A percentile compares a stretch with the other conserved stretches of the same genome.
Evolutionary conservation across 2,113 vertebrate genomes (phyloP).

Genomic region (Polyodon spathula): DNA sequence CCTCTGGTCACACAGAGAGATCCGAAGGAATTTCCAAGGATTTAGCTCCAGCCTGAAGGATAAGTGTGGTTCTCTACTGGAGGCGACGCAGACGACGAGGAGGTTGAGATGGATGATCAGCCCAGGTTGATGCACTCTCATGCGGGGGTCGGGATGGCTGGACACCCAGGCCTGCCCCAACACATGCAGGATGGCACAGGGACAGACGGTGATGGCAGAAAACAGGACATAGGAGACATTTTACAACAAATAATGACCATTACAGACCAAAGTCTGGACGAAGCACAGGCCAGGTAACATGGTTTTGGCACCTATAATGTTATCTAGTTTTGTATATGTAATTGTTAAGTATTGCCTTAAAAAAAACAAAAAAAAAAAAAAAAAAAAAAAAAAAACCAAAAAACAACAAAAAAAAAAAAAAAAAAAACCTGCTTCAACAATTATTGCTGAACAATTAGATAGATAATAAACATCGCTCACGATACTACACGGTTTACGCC

Average conservation of each 20-base stretch:
- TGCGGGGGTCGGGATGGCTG: conserved; percentile 83
- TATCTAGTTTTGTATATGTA: background rate
- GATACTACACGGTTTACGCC: too few species aligned
- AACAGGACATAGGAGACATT: conserved; percentile 98
- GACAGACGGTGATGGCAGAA: conserved; percentile 81
- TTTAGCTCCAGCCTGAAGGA: conserved; percentile 50
- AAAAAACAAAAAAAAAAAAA: too few species aligned
- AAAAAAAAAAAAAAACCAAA: too few species aligned
- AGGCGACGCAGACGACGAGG: conserved; percentile 44
- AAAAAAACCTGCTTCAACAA: too few species aligned
- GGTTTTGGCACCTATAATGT: background rate
- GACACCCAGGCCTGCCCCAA: conserved; percentile 87
- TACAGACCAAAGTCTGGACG: conserved; percentile 96
- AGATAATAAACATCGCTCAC: too few species aligned
- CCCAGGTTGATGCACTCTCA: conserved; percentile 91
- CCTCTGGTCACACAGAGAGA: conserved; percentile 23
- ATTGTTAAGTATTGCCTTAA: too few species aligned
- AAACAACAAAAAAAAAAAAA: too few species aligned
- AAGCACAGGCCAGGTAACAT: conserved; percentile 91
- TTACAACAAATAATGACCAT: conserved; percentile 98
- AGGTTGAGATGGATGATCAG: conserved; percentile 85
- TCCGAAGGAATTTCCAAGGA: conserved; percentile 50
- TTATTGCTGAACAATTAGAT: too few species aligned
- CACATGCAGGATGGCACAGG: conserved; percentile 85
- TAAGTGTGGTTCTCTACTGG: conserved; percentile 38